Base-by-base conservation (phyloP, 2,113 vertebrate species). In the Cinclus cinclus region DNA sequence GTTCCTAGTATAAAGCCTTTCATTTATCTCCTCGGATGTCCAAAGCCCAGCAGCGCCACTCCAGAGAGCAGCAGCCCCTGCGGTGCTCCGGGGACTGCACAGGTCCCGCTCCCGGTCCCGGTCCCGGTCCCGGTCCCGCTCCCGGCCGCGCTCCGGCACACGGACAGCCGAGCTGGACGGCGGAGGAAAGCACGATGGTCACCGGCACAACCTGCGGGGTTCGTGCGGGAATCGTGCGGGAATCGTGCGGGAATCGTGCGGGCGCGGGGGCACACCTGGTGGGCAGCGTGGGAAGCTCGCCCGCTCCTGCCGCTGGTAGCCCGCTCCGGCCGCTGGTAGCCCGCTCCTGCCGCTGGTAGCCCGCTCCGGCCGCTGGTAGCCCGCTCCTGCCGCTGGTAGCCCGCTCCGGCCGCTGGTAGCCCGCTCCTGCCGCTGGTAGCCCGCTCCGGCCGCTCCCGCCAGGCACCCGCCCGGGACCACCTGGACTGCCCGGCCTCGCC, bases 191-290 rank as follows among this genome's bases (percentile, higher is more conserved):
- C 33, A 5, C 5, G 18, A 4, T 2, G 8, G 2, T 9, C n/a
- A 2, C 6, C 25, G 14, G 50, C 50, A 52, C 50, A 21, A 16
- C 27, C 25, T 6, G 50, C 50, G 15, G 49, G 9, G n/a, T n/a
- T n/a, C n/a, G n/a, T n/a, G n/a, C n/a, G n/a, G n/a, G n/a, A n/a
- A n/a, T n/a, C n/a, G n/a, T n/a, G n/a, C n/a, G n/a, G n/a, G n/a
- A n/a, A n/a, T n/a, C n/a, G n/a, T n/a, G n/a, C 42, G 7, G 28
- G 31, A 35, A 12, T 33, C 42, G 70, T 13, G 25, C 58, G 37
- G 82, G 63, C 60, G 23, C 24, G 60, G 75, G 77, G 88, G 87
- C 97, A 95, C 97, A 87, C 86, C 96, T 97, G 71, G 97, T 88
- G 97, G 97, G 69, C 86, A 65, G 31, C 22, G 33, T 2, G 87